These are phyloP conservation scores for Pyrrhosoma nymphula DNA, from an alignment of 2,888 invertebrate genomes.

Conservation along the genomic window DNA sequence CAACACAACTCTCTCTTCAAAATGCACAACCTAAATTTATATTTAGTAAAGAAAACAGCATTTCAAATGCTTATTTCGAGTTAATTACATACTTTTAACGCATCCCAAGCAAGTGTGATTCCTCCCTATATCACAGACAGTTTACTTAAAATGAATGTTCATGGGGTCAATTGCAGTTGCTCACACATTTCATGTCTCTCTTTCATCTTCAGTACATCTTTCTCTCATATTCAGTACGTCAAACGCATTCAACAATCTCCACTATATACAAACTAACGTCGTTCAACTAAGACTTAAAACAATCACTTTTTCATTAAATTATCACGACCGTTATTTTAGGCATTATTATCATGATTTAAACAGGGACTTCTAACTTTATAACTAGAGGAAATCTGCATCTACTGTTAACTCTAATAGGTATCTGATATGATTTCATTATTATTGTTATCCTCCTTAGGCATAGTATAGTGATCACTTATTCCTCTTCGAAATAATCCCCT, in stretches of 20 bases:
- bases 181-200: background rate
- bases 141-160: background rate
- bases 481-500: background rate
- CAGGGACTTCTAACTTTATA: background rate
- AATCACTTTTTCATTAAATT: background rate
- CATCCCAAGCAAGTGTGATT: slow-evolving; percentile 40
- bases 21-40: background rate
- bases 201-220: background rate
- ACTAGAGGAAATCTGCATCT: background rate
- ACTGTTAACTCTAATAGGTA: background rate
- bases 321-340: background rate
- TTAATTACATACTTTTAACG: background rate
- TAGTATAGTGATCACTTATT: background rate
- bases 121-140: slow-evolving; percentile 39
- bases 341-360: background rate
- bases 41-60: background rate
- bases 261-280: background rate
- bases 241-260: background rate
- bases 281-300: background rate
- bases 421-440: slow-evolving; percentile 27
- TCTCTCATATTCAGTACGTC: background rate
- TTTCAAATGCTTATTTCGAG: background rate
- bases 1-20: background rate
- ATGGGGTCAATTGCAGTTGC: background rate
- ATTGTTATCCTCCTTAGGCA: background rate